phyloP scores from a whole-genome alignment of 2,113 vertebrate genomes.

The Antigone vipio region DNA sequence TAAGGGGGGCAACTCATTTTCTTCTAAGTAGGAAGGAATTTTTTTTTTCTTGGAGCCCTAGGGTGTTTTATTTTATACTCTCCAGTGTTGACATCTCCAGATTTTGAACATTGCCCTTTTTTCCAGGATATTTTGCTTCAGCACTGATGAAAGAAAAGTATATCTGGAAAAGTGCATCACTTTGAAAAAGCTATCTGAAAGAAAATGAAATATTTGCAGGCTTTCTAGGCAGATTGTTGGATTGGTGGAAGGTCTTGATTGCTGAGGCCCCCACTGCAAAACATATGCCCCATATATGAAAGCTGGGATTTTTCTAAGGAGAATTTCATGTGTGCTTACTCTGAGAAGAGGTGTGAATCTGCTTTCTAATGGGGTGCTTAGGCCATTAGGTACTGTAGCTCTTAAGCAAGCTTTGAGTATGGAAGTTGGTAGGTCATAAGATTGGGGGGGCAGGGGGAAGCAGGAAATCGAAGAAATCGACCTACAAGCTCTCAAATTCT shows the following conservation, averaged over 20 bases:
- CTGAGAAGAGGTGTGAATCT: neutral
- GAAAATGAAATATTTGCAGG: neutral
- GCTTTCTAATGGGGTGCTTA: neutral
- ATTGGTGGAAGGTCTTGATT: neutral
- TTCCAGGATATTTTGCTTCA: neutral
- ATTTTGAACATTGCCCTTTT: neutral
- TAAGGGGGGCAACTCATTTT: neutral
- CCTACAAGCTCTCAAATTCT: neutral
- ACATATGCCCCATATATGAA: neutral
- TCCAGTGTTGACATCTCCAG: neutral
- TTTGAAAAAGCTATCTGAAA: neutral
- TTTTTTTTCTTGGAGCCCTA: neutral
- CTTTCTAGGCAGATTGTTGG: neutral
- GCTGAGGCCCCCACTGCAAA: neutral
- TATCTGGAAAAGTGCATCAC: neutral
- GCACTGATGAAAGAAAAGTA: neutral
- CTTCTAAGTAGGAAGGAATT: neutral
- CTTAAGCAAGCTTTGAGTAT: neutral
- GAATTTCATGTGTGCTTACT: neutral
- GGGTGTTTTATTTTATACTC: neutral
- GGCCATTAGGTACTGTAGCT: neutral
- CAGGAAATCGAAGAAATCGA: neutral
- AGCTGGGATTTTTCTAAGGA: neutral
- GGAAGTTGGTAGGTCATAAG: neutral
- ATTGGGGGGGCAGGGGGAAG: no score